Conservation (phyloP, 64 coral and sea anemone species). For the Astreopora myriophthalma region DNA sequence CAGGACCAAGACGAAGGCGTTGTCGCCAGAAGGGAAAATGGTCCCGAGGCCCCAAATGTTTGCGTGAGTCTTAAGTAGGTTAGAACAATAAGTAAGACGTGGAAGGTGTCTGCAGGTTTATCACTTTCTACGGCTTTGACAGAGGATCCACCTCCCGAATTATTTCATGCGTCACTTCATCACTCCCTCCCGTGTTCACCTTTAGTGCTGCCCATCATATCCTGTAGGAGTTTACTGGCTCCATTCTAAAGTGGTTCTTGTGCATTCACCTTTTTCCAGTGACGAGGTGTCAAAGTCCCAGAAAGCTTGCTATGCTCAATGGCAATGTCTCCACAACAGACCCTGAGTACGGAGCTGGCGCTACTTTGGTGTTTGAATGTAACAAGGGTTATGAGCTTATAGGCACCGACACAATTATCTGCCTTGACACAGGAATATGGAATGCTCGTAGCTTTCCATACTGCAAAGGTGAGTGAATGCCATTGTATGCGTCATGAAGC, state of each 20-base stretch:
- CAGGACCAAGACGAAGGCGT: neutral
- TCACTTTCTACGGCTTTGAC: too few relatives aligned
- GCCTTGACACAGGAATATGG: conserved; percentile 56
- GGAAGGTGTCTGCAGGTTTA: neutral
- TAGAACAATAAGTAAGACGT: neutral
- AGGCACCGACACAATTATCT: conserved; percentile 53
- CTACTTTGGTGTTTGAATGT: conserved; percentile 76
- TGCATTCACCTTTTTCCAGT: conserved; percentile 31
- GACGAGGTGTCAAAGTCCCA: neutral
- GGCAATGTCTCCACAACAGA: conserved; percentile 66
- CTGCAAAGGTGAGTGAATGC: conserved; percentile 65
- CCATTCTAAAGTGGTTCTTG: neutral
- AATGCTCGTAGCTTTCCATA: neutral
- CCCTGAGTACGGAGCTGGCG: conserved; percentile 21
- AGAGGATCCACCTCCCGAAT: too few relatives aligned
- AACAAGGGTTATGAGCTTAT: conserved; percentile 60
- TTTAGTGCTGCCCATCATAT: too few relatives aligned
- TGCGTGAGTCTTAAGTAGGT: conserved; percentile 14
- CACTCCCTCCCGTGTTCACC: too few relatives aligned
- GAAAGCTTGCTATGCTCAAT: conserved; percentile 1
- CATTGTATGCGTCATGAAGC: neutral
- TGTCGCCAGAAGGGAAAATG: conserved; percentile 72
- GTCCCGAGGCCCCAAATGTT: conserved; percentile 64
- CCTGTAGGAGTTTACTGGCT: too few relatives aligned
- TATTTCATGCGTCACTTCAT: too few relatives aligned